A percentile compares a stretch with the other conserved stretches of the same genome.
Evolutionary conservation across 2,797 vertebrate genomes (phyloP).

Genomic region (Miichthys miiuy): DNA sequence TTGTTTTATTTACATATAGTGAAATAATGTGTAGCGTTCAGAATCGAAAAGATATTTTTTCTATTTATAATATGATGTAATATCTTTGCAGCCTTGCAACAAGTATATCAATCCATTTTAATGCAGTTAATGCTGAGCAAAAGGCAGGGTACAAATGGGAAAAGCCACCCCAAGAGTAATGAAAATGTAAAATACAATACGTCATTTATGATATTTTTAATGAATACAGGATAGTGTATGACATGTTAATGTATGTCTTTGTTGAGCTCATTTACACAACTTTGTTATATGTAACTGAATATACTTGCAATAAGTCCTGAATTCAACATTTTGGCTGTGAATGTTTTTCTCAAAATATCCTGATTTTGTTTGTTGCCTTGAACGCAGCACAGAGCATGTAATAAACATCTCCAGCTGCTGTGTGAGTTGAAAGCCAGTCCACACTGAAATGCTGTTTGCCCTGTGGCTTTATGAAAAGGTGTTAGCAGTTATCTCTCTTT

Average conservation of each 20-base stretch:
- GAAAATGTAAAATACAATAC: too few relatives aligned
- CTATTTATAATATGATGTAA: background rate
- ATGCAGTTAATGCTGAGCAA: background rate
- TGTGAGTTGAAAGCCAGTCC: background rate
- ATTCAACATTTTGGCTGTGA: background rate
- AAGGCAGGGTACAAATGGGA: too few relatives aligned
- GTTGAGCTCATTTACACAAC: too few relatives aligned
- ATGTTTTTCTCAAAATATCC: background rate
- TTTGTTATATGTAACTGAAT: too few relatives aligned
- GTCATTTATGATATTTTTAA: too few relatives aligned
- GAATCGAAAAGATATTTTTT: background rate
- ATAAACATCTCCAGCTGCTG: constrained; percentile 18
- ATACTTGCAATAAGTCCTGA: background rate
- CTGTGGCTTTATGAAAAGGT: constrained; percentile 14
- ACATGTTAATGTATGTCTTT: background rate
- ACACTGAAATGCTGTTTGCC: constrained; percentile 32
- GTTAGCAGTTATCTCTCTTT: constrained; percentile 14
- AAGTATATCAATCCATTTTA: background rate
- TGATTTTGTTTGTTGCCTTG: constrained; percentile 3
- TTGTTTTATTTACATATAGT: background rate
- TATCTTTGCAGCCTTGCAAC: background rate
- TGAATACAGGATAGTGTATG: background rate
- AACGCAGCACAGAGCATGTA: background rate
- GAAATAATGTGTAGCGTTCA: background rate
- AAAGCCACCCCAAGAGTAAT: too few relatives aligned